Percentiles rank a stretch among this genome's conserved stretches.
Evolutionary conservation across 2,113 vertebrate genomes (phyloP).

Genomic region (Anser cygnoides): DNA sequence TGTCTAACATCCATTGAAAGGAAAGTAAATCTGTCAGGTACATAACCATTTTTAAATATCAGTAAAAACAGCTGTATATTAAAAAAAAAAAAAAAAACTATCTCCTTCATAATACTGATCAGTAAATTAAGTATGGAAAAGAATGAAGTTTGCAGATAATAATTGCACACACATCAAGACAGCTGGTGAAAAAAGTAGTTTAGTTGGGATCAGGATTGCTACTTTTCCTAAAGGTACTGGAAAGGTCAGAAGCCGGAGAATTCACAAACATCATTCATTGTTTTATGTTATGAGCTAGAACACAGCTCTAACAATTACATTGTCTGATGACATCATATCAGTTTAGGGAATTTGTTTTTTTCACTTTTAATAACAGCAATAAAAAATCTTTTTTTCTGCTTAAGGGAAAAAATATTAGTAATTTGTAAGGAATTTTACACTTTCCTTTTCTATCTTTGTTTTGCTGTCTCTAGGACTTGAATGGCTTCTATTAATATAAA

Average conservation of each 20-base stretch:
- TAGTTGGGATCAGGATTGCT: neutral
- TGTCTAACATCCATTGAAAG: neutral
- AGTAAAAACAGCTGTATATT: neutral
- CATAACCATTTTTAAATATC: neutral
- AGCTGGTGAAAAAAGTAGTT: neutral
- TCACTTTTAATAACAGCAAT: neutral
- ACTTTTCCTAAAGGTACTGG: neutral
- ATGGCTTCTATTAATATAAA: neutral
- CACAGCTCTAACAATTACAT: rapidly evolving
- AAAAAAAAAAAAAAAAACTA: neutral
- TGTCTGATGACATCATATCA: neutral
- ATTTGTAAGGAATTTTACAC: neutral
- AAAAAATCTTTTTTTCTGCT: neutral
- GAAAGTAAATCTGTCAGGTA: neutral
- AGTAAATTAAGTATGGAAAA: neutral
- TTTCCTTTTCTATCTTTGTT: neutral
- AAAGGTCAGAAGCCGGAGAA: neutral
- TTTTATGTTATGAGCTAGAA: neutral
- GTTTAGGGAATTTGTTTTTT: rapidly evolving
- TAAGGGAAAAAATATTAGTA: neutral
- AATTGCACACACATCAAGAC: neutral
- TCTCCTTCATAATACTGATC: neutral
- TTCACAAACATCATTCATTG: neutral
- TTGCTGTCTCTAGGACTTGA: neutral
- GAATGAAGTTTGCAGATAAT: neutral